Conservation (phyloP, 1,140 invertebrate species). For the Ridgeia piscesae region DNA sequence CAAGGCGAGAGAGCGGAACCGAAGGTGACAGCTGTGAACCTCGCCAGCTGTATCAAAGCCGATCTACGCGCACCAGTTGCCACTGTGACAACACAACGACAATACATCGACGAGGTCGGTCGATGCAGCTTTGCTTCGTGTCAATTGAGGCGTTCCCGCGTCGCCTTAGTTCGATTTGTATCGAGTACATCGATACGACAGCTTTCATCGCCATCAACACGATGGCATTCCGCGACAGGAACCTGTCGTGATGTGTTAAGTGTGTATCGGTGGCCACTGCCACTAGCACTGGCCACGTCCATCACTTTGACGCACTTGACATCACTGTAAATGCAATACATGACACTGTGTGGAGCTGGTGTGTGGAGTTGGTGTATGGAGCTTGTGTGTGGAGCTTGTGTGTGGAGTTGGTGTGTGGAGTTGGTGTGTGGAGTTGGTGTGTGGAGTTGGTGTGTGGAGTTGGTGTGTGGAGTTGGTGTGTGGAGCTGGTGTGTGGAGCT, state of each 20-base stretch:
- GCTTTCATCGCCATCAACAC: neutral
- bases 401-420: no score
- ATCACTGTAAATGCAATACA: no score
- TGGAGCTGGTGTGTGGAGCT: no score
- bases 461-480: no score
- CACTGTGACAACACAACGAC: neutral
- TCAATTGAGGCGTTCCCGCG: neutral
- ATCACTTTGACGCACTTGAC: no score
- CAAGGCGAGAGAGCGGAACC: neutral
- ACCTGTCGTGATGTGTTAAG: neutral
- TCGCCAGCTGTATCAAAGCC: neutral
- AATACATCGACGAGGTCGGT: neutral
- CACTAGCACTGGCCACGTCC: no score
- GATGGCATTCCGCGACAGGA: neutral
- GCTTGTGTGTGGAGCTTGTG: no score
- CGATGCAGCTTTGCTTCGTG: neutral
- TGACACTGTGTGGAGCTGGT: no score
- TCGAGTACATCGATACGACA: neutral
- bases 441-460: no score
- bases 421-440: no score
- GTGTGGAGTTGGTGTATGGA: no score
- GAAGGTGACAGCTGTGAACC: neutral
- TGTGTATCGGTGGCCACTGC: neutral
- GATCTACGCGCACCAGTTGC: neutral
- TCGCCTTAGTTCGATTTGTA: neutral